Conservation (phyloP, 1,140 invertebrate genomes). For the Nebria ingens region DNA sequence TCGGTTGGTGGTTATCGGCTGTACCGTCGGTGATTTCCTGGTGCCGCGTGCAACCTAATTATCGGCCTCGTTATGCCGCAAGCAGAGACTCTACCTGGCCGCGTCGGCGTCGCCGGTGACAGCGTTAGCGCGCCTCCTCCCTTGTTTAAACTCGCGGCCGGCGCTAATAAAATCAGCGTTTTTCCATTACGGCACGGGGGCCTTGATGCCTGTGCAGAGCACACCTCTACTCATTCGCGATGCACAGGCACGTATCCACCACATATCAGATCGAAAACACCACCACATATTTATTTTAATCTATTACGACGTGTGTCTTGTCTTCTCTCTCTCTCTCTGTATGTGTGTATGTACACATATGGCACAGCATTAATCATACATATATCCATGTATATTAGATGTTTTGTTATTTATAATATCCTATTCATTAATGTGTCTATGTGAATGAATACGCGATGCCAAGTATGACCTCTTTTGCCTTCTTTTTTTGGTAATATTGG, state of each 20-base stretch:
- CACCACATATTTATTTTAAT: too few relatives aligned
- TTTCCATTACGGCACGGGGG: not conserved
- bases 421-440: not conserved
- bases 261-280: not conserved
- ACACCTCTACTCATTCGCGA: not conserved
- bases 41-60: not conserved
- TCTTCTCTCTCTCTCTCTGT: too few relatives aligned
- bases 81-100: not conserved
- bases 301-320: too few relatives aligned
- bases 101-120: too few relatives aligned
- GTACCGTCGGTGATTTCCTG: not conserved
- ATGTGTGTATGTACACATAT: too few relatives aligned
- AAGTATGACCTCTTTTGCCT: too few relatives aligned
- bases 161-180: not conserved
- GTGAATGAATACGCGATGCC: not conserved
- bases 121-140: too few relatives aligned
- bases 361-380: too few relatives aligned
- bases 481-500: not conserved
- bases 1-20: not conserved
- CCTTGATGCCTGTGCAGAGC: too few relatives aligned
- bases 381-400: too few relatives aligned
- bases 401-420: not conserved
- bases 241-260: not conserved
- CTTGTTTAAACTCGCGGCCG: too few relatives aligned
- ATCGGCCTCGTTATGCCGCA: not conserved